phyloP scores from a whole-genome alignment of 2,113 vertebrate genomes.

The Sylvietta virens region DNA sequence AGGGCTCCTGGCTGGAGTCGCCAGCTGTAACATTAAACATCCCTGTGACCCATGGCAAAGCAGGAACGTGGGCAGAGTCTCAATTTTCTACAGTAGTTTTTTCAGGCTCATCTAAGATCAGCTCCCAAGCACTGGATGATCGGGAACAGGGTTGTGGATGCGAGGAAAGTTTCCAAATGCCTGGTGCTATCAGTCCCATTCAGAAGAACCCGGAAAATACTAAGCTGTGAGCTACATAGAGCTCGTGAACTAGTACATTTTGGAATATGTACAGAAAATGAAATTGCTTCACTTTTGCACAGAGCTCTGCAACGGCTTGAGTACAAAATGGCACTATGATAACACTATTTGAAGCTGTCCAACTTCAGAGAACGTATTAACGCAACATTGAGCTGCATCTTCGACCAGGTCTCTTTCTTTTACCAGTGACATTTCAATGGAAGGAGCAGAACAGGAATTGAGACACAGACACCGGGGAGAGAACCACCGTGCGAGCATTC shows the following conservation, averaged over 20 bases:
- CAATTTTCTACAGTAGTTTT: not conserved
- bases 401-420: not conserved
- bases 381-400: not conserved
- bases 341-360: not conserved
- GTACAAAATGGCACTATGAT: not conserved
- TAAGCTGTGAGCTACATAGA: not conserved
- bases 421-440: not conserved
- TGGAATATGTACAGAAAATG: not conserved
- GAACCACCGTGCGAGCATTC: not conserved
- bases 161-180: not conserved
- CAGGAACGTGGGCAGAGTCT: not conserved
- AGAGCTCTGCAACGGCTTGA: not conserved
- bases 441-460: not conserved
- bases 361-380: not conserved
- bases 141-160: rapidly evolving
- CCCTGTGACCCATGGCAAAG: not conserved
- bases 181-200: not conserved
- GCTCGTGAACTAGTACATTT: not conserved
- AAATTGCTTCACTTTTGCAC: not conserved
- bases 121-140: not conserved
- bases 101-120: not conserved
- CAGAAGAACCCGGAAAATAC: not conserved
- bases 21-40: not conserved
- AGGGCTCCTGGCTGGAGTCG: not conserved
- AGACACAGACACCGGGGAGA: not conserved